Base-by-base conservation (phyloP, 2,888 invertebrate species). In the Amiota communis region DNA sequence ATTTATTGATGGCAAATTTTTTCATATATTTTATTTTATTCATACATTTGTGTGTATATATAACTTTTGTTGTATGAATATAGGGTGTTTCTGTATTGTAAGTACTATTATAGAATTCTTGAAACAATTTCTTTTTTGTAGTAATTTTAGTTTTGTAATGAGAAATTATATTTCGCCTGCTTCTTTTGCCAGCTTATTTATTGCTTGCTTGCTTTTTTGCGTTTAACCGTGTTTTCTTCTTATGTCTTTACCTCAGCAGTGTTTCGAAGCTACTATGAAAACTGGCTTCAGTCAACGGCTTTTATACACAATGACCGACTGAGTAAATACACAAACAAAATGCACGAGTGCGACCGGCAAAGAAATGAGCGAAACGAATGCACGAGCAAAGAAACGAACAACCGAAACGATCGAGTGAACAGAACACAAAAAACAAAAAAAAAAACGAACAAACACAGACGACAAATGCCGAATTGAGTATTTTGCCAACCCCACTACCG, bases 1-100 rank as follows among this genome's bases (percentile, higher is more conserved):
- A 84, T 81, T 84, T 79, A 84, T 78, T 80, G 80, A 85, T 85
- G 85, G 85, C 85, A 85, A 86, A 78, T 71, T 71, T 59, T 74
- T 81, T 75, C 76, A 61, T 63, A 63, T 74, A 72, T 75, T 63
- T 64, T 15, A 68, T 72, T 70, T 71, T 70, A 11, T 65, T 56
- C 70, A 48, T 77, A 78, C 77, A 79, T 36, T 36, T 36, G 6
- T 63, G 70, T 57, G n/a, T 65, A 61, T 71, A 48, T 77, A 78
- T 78, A 79, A 78, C 76, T 78, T 77, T 78, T 78, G 56, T 64
- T 78, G 73, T 77, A 73, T 78, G 80, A 80, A 76, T 80, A 80
- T 75, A n/a, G 74, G 73, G 70, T 77, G 74, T 73, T 49, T 73
- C 75, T 49, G 74, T 69, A 76, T 49, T 8, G 53, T 72, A 67